A percentile compares a stretch with the other conserved stretches of the same genome.
These are phyloP conservation scores for Amblyteles armatorius DNA, from an alignment of 2,888 invertebrate genomes.

Conservation along the genomic window DNA sequence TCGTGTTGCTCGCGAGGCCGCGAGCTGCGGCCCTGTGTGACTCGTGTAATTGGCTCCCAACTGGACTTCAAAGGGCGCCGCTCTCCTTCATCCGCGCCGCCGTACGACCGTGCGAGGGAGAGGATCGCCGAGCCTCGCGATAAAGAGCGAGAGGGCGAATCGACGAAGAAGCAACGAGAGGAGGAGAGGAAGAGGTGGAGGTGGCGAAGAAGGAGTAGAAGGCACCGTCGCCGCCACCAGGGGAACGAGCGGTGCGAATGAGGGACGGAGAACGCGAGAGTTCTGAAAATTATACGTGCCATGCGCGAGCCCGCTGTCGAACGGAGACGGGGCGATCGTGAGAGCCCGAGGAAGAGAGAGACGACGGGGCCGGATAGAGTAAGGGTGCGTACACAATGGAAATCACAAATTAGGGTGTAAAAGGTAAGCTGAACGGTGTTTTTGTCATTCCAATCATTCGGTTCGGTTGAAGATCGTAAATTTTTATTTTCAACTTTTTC, in stretches of 20 bases:
- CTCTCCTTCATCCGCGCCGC: constrained; percentile 84
- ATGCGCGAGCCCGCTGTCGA: constrained; percentile 74
- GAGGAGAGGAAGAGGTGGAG: constrained; percentile 50
- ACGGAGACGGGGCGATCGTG: constrained; percentile 66
- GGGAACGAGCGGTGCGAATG: constrained; percentile 65
- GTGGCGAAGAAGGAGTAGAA: constrained; percentile 62
- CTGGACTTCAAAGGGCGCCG: constrained; percentile 85
- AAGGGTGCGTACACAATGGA: constrained; percentile 49
- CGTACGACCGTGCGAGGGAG: constrained; percentile 74
- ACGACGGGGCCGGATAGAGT: constrained; percentile 65
- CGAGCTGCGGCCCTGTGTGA: constrained; percentile 84
- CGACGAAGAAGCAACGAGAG: constrained; percentile 20
- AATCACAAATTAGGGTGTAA: background rate
- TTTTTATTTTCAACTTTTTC: background rate
- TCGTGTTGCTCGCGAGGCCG: constrained; percentile 71
- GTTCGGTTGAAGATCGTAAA: background rate
- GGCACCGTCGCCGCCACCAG: constrained; percentile 64
- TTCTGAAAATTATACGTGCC: constrained; percentile 82
- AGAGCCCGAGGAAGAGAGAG: constrained; percentile 66
- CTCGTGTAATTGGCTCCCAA: constrained; percentile 85
- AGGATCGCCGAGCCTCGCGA: constrained; percentile 17
- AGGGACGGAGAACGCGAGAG: constrained; percentile 68
- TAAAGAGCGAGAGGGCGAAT: constrained; percentile 36
- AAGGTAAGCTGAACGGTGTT: constrained; percentile 8
- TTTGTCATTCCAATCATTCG: background rate